Conservation (phyloP, 2,113 vertebrate genomes). For the Corythaixoides concolor region DNA sequence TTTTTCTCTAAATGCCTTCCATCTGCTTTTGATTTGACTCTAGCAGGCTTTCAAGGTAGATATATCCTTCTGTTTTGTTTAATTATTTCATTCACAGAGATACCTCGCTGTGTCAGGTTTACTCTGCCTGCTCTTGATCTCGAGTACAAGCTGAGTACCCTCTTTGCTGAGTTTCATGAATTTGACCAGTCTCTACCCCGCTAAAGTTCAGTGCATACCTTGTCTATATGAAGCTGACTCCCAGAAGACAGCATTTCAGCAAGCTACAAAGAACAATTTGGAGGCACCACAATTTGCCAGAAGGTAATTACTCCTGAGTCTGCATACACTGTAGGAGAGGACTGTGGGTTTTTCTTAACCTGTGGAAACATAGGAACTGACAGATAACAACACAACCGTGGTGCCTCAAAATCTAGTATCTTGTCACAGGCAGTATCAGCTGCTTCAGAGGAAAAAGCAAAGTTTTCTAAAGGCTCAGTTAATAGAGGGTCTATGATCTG, state of each 20-base stretch:
- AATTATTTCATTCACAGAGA: conserved; percentile 42
- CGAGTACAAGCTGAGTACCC: background rate
- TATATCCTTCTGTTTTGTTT: conserved; percentile 40
- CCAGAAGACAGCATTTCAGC: background rate
- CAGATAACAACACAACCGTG: background rate
- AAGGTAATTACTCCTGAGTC: background rate
- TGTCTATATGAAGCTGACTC: background rate
- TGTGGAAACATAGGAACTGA: background rate
- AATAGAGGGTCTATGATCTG: background rate
- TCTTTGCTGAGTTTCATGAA: background rate
- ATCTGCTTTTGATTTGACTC: conserved; percentile 65
- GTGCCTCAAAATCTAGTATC: background rate
- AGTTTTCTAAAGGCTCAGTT: background rate
- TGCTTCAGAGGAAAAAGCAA: background rate
- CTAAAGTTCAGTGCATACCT: background rate
- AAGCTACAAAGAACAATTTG: background rate
- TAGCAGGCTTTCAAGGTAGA: conserved; percentile 57
- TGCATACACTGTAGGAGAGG: background rate
- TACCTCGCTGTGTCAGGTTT: background rate
- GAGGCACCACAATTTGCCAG: background rate
- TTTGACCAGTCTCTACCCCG: background rate
- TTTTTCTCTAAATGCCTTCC: conserved; percentile 46
- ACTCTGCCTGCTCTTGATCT: conserved; percentile 27
- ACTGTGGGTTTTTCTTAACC: background rate
- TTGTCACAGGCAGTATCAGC: background rate